phyloP scores from a whole-genome alignment of 2,888 invertebrate species.

The Gandaritis pyraliata region DNA sequence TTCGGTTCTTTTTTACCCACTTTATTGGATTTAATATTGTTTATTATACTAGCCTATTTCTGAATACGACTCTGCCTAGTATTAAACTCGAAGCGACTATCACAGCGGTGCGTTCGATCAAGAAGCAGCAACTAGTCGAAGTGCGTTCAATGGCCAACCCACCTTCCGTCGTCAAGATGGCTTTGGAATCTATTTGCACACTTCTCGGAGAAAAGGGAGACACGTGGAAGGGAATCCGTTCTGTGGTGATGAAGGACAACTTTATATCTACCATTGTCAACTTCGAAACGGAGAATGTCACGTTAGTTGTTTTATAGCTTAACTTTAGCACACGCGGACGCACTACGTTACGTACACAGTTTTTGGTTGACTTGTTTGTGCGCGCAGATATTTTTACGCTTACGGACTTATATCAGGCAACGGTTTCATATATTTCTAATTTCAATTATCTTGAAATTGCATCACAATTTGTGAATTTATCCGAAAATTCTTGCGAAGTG shows the following conservation, averaged over 20 bases:
- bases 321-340: not conserved
- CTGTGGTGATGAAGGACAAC: conserved; percentile 97
- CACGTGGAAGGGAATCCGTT: conserved; percentile 97
- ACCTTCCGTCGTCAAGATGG: conserved; percentile 95
- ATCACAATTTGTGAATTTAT: no score
- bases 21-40: no score
- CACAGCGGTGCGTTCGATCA: conserved; percentile 96
- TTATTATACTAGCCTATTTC: conserved; percentile 12
- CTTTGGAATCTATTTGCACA: conserved; percentile 97
- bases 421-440: no score
- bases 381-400: not conserved
- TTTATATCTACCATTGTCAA: conserved; percentile 97
- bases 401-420: not conserved
- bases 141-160: conserved; percentile 98
- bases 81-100: conserved; percentile 56
- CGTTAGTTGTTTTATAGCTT: conserved; percentile 87
- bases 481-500: not conserved
- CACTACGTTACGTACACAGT: not conserved
- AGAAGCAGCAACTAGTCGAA: conserved; percentile 97
- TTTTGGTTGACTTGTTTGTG: not conserved
- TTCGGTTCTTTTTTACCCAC: not conserved
- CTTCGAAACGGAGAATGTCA: conserved; percentile 96
- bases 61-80: conserved; percentile 45
- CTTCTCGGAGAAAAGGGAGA: conserved; percentile 95
- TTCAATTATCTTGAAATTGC: no score